These are phyloP conservation scores for Brenthis daphne DNA, from an alignment of 2,888 invertebrate genomes.

Conservation along the genomic window DNA sequence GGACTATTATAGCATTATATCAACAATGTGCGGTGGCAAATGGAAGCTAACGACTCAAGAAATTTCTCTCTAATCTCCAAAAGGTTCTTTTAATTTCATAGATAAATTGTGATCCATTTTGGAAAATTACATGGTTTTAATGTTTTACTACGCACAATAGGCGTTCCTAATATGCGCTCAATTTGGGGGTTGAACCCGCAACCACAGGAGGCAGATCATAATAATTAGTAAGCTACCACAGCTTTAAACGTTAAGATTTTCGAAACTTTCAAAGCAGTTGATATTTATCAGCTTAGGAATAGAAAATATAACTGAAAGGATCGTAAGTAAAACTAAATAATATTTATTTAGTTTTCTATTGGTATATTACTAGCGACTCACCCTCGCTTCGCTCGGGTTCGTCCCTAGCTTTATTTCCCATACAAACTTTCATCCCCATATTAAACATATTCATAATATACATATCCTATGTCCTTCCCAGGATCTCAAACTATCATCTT, in stretches of 20 bases:
- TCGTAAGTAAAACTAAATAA: too few relatives aligned
- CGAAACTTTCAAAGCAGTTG: not conserved
- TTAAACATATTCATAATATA: too few relatives aligned
- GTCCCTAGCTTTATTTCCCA: too few relatives aligned
- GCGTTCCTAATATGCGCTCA: slow-evolving; percentile 66
- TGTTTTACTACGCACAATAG: slow-evolving; percentile 57
- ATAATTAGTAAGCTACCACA: slow-evolving; percentile 25
- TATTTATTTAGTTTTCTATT: not conserved
- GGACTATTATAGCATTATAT: not conserved
- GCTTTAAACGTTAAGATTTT: slow-evolving; percentile 6
- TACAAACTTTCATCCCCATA: too few relatives aligned
- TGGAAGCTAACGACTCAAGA: not conserved
- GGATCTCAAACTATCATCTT: too few relatives aligned
- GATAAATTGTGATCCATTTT: slow-evolving; percentile 66
- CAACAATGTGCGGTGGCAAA: not conserved
- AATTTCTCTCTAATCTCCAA: slow-evolving; percentile 12
- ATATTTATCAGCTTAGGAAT: not conserved
- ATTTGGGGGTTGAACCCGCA: slow-evolving; percentile 58
- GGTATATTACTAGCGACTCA: not conserved
- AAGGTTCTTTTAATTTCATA: slow-evolving; percentile 51
- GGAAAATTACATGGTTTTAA: slow-evolving; percentile 70
- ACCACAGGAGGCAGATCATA: slow-evolving; percentile 49
- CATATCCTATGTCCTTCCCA: too few relatives aligned
- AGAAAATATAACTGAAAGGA: too few relatives aligned
- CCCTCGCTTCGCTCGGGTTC: too few relatives aligned